Evolutionary conservation across 2,797 vertebrate genomes (phyloP).

Genomic region (Rachycentron canadum): DNA sequence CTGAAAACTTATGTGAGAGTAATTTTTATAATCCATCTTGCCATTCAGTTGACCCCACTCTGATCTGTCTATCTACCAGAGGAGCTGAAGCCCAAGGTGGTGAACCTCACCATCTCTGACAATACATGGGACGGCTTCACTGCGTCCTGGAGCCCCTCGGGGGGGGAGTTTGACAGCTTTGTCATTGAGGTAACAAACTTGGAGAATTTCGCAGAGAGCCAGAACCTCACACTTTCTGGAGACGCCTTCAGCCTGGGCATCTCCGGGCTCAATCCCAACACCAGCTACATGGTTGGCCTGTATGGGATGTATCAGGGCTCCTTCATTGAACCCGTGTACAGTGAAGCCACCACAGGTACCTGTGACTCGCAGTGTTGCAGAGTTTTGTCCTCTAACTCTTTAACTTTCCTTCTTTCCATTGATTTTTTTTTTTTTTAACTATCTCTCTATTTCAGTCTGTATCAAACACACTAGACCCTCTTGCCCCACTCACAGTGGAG

Average conservation of each 20-base stretch:
- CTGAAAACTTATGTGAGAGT: constrained; percentile 15
- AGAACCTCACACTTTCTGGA: constrained; percentile 89
- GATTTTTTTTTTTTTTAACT: constrained; percentile 20
- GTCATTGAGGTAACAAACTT: constrained; percentile 92
- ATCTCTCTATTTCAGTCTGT: constrained; percentile 42
- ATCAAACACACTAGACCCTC: constrained; percentile 26
- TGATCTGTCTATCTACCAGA: constrained; percentile 89
- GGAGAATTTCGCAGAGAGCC: constrained; percentile 79
- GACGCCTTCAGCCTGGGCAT: constrained; percentile 83
- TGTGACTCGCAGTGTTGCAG: constrained; percentile 52
- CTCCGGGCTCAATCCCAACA: constrained; percentile 87
- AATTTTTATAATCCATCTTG: constrained; percentile 33
- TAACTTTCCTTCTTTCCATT: constrained; percentile 4
- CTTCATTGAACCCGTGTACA: constrained; percentile 87
- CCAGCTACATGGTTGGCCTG: constrained; percentile 89
- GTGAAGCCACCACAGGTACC: constrained; percentile 93
- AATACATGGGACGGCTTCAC: constrained; percentile 90
- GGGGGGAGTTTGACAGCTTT: constrained; percentile 91
- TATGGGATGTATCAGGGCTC: constrained; percentile 87
- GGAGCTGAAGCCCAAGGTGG: constrained; percentile 85
- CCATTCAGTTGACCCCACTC: constrained; percentile 67
- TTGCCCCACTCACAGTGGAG: constrained; percentile 41
- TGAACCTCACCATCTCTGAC: constrained; percentile 85
- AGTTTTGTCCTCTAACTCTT: constrained; percentile 22
- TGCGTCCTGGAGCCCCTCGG: constrained; percentile 89